Conservation (phyloP, 2,797 vertebrate species). For the Oophaga sylvatica region DNA sequence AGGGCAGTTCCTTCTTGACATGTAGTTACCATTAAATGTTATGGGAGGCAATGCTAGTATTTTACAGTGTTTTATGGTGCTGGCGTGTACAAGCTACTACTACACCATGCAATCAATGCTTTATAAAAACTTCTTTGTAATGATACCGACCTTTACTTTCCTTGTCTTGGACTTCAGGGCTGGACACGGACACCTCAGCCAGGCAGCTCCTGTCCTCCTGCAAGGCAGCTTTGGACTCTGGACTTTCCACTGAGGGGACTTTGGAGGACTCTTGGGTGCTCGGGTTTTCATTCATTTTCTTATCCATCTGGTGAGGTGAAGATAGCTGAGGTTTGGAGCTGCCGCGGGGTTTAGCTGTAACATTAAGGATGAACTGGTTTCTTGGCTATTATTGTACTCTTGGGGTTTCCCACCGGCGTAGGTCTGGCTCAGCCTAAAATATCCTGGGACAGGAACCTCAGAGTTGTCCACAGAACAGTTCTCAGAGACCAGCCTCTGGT, state of each 20-base stretch:
- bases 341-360: constrained; percentile 90
- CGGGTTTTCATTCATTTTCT: constrained; percentile 84
- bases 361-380: constrained; percentile 89
- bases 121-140: constrained; percentile 79
- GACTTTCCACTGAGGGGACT: constrained; percentile 84
- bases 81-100: constrained; percentile 77
- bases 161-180: constrained; percentile 91
- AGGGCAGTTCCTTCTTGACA: constrained; percentile 72
- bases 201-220: constrained; percentile 86
- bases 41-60: constrained; percentile 86
- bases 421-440: constrained; percentile 98
- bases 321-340: constrained; percentile 88
- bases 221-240: constrained; percentile 83
- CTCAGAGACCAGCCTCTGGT: constrained; percentile 88
- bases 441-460: constrained; percentile 96
- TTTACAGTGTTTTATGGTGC: constrained; percentile 89
- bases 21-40: constrained; percentile 83
- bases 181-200: constrained; percentile 88
- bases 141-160: constrained; percentile 96
- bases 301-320: constrained; percentile 86
- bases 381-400: constrained; percentile 89
- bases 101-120: constrained; percentile 78
- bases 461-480: constrained; percentile 90
- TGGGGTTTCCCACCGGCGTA: constrained; percentile 92
- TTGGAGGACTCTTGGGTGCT: constrained; percentile 81